phyloP scores from a whole-genome alignment of 2,797 vertebrate genomes.

The Sternotherus odoratus region DNA sequence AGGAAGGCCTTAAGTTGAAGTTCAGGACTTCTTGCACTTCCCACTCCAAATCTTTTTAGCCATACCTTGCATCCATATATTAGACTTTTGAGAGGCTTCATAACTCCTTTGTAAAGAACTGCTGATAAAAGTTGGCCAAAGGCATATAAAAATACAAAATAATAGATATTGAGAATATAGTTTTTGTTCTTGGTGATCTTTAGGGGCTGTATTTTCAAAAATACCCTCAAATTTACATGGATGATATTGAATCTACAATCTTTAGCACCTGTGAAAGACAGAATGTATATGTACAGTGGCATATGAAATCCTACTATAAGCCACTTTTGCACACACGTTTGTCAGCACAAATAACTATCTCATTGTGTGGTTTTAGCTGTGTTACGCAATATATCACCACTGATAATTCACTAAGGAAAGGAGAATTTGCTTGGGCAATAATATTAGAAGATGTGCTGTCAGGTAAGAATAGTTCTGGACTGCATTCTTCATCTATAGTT shows the following conservation, averaged over 20 bases:
- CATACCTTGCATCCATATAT: neutral
- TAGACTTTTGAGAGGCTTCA: neutral
- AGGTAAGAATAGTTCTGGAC: conserved; percentile 13
- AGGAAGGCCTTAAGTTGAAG: neutral
- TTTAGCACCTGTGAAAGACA: conserved; percentile 24
- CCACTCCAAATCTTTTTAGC: neutral
- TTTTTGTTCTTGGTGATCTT: neutral
- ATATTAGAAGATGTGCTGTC: conserved; percentile 18
- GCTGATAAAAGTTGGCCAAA: neutral
- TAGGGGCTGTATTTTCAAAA: conserved; percentile 17
- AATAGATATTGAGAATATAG: neutral
- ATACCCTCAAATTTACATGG: neutral
- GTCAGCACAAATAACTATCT: neutral
- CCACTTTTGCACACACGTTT: conserved; percentile 24
- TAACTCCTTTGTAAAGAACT: neutral
- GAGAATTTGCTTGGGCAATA: conserved; percentile 4
- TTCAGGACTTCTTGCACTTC: neutral
- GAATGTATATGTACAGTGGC: neutral
- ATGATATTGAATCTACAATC: conserved; percentile 24
- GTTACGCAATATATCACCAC: neutral
- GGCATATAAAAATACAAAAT: conserved; percentile 19
- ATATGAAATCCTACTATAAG: conserved; percentile 25
- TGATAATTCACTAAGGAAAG: neutral
- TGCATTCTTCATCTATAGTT: conserved; percentile 27
- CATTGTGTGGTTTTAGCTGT: conserved; percentile 28